Base-by-base conservation (phyloP, 2,888 invertebrate genomes). In the Meandrusa payeni region DNA sequence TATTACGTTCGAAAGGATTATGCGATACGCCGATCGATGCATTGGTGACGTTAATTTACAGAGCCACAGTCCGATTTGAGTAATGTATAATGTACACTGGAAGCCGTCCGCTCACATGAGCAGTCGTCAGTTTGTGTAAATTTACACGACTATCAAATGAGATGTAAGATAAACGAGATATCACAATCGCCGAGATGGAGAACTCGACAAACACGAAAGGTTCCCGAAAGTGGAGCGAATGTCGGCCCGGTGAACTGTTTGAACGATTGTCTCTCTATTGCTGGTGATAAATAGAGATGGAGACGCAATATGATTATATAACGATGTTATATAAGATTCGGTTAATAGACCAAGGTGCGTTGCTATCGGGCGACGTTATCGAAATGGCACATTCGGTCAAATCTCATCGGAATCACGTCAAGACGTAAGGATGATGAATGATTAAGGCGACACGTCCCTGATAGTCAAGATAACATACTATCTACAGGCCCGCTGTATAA, bases 401-500 rank as follows among this genome's bases (percentile, higher is more conserved):
- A 61, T 58, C 48, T 54, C 55, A 56, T 48, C 39, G 50, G 54
- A 64, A 59, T 57, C 63, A 65, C 70, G 82, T 77, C 78, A 75
- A 78, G 68, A 67, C 64, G 67, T 60, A 47, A 38, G 45, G 64
- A 68, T 82, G 85, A 86, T 85, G 76, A 64, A 86, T 75, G 74
- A 80, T 83, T 67, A 83, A 61, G 50, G 57, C 51, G 61, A 68
- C 61, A 61, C 47, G 64, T 53, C 55, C 60, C 58, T 57, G 68
- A 65, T 66, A 65, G 61, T 59, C 51, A 44, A 63, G 61, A 66
- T 60, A 54, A 45, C 59, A 73, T 77, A 77, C 79, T 71, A 28
- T 22, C 9, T 15, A 10, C 49, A 40, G 41, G 41, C 51, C 65
- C 68, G 69, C 68, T 54, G 40, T 46, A 52, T 31, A 50, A 52